Evolutionary conservation across 2,888 invertebrate species (phyloP), one percentile per base, ranked within the genome.

Genomic region (Synanthedon formicaeformis): DNA sequence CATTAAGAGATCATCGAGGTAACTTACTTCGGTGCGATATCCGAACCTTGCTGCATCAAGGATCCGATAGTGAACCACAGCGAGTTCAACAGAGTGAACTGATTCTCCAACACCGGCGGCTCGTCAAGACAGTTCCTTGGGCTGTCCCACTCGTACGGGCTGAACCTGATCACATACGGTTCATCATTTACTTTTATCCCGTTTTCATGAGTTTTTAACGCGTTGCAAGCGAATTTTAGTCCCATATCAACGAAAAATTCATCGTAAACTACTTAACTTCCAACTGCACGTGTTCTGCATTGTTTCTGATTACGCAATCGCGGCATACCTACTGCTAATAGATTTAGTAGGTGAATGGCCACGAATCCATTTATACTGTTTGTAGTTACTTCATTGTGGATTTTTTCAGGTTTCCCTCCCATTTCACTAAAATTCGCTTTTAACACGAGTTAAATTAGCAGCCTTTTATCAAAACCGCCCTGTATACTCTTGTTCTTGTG

Each of bases 31-130:
- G 95, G 95, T 73, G 94, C 94, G 89, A 96, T 94, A 90, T 95
- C 95, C 84, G 94, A 94, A 88, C 95, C 95, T 90, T 95, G 95
- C 90, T 95, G 95, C 93, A 95, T 94, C 89, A 95, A 91, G 74
- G 94, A 94, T 76, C 94, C 94, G 80, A 96, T 95, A 86, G 95
- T 95, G 90, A 97, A 97, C 97, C 97, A 97, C 81, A 96, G 92
- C 81, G 95, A 94, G 91, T 96, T 96, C 86, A 94, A 91, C 78
- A 96, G 90, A 71, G 94, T 94, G 91, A 96, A 94, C 88, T 94
- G 94, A 89, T 96, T 96, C 90, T 96, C 94, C 81, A 95, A 89
- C 72, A 93, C 92, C 78, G 93, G 94, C 66, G 94, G 93, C 85
- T 95, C 94, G 71, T 92, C 92, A 83, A 93, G 91, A 89, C 93